phyloP scores from a whole-genome alignment of 2,888 invertebrate species.

The Drosophila limbata region DNA sequence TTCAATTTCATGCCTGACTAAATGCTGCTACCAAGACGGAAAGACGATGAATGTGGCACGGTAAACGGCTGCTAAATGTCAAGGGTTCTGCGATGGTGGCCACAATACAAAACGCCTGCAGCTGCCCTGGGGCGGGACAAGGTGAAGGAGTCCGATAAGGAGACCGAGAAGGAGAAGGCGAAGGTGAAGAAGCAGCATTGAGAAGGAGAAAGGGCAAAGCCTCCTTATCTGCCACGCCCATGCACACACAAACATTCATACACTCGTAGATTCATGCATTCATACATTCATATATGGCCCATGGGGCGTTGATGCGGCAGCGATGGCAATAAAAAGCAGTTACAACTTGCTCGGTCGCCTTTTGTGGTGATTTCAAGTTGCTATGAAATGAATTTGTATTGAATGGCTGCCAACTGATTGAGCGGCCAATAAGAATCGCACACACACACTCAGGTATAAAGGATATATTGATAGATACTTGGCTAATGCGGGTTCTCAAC shows the following conservation, averaged over 20 bases:
- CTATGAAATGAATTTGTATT: slow-evolving; percentile 71
- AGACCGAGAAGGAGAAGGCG: neutral
- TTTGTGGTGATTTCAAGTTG: slow-evolving; percentile 56
- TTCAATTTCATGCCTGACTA: slow-evolving; percentile 76
- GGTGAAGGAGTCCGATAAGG: neutral
- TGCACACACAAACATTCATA: slow-evolving; percentile 17
- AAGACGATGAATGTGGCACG: slow-evolving; percentile 24
- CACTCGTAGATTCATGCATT: slow-evolving; percentile 1
- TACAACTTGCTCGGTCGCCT: slow-evolving; percentile 62
- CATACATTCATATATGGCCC: neutral
- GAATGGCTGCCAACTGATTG: slow-evolving; percentile 58
- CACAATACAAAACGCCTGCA: slow-evolving; percentile 48
- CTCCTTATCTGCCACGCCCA: slow-evolving; percentile 57
- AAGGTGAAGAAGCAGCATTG: neutral
- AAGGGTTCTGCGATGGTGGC: slow-evolving; percentile 47
- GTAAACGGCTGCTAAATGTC: slow-evolving; percentile 58
- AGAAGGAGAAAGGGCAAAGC: slow-evolving; percentile 2
- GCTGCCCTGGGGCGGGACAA: neutral
- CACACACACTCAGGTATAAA: slow-evolving; percentile 7
- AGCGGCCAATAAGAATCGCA: slow-evolving; percentile 31
- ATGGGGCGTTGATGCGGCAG: slow-evolving; percentile 51
- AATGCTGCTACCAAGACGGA: neutral
- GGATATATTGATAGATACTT: slow-evolving; percentile 2
- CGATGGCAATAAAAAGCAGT: slow-evolving; percentile 70
- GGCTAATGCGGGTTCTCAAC: slow-evolving; percentile 50